Evolutionary conservation across 2,113 vertebrate species (phyloP).

Genomic region (Salvelinus sp.): DNA sequence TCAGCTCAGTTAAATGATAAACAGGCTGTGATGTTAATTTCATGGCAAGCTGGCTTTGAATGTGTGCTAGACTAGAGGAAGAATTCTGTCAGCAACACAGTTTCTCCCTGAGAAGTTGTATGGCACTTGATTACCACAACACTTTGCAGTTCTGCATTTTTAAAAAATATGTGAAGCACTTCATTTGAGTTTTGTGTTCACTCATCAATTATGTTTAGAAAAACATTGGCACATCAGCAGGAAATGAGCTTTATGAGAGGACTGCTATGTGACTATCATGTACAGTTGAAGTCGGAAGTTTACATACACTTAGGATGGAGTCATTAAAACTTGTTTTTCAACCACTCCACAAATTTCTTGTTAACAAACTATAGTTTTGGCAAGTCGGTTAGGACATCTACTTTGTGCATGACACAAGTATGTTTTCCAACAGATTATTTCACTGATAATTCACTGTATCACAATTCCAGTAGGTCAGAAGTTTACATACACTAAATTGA

Average conservation of each 20-base stretch:
- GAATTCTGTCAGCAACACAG: constrained; percentile 26
- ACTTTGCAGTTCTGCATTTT: neutral
- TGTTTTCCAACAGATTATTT: too few relatives aligned
- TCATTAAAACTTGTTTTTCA: too few relatives aligned
- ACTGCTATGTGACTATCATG: constrained; percentile 55
- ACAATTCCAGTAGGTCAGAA: too few relatives aligned
- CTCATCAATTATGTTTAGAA: constrained; percentile 48
- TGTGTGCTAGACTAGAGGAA: constrained; percentile 17
- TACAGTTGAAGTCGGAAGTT: constrained; percentile 23
- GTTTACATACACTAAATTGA: too few relatives aligned
- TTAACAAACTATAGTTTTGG: too few relatives aligned
- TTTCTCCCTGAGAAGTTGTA: constrained; percentile 31
- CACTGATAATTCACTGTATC: too few relatives aligned
- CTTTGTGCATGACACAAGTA: too few relatives aligned
- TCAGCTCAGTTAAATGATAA: constrained; percentile 27
- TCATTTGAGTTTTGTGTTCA: constrained; percentile 38
- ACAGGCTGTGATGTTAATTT: constrained; percentile 40
- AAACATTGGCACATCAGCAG: constrained; percentile 56
- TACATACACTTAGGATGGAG: too few relatives aligned
- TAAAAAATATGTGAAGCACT: constrained; percentile 36
- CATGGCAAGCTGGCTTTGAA: constrained; percentile 24
- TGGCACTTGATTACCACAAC: constrained; percentile 2
- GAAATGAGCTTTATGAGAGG: constrained; percentile 41
- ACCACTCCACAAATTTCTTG: too few relatives aligned
- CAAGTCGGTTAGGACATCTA: too few relatives aligned